Percentiles rank a stretch among this genome's conserved stretches.
These are phyloP conservation scores for Drosophila helvetica DNA, from an alignment of 2,888 invertebrate species.

Conservation along the genomic window DNA sequence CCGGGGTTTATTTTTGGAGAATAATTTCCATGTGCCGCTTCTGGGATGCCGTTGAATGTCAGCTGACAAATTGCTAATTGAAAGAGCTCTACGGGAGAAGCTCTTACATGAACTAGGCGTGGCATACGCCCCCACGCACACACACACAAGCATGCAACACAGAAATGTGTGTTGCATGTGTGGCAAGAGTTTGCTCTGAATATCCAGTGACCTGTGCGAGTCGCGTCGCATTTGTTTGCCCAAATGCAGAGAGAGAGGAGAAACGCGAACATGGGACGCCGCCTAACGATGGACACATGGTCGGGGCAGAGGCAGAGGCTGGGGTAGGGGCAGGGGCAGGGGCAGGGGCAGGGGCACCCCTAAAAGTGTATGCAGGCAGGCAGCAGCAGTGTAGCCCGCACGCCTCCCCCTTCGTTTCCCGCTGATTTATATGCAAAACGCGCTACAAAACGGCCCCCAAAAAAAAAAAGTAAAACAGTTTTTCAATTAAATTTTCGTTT, in stretches of 20 bases:
- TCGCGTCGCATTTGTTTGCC: slow-evolving; percentile 77
- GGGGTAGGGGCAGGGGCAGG: slow-evolving; percentile 4
- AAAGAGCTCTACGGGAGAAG: slow-evolving; percentile 55
- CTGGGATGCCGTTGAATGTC: slow-evolving; percentile 35
- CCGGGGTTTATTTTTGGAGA: too few relatives aligned
- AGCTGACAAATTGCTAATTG: slow-evolving; percentile 76
- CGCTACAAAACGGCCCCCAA: slow-evolving; percentile 39
- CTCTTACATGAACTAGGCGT: slow-evolving; percentile 38
- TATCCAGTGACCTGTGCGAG: slow-evolving; percentile 73
- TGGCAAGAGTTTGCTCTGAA: slow-evolving; percentile 56
- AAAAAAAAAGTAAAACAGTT: slow-evolving; percentile 58
- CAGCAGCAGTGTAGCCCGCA: too few relatives aligned
- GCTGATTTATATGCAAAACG: slow-evolving; percentile 77
- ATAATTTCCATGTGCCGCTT: slow-evolving; percentile 61
- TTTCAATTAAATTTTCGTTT: slow-evolving; percentile 75
- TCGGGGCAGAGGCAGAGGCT: slow-evolving; percentile 7
- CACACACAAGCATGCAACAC: neutral
- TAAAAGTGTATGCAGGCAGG: slow-evolving; percentile 16
- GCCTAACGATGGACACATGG: slow-evolving; percentile 40
- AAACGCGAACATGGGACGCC: slow-evolving; percentile 53
- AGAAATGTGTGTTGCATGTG: neutral
- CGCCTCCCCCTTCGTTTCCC: slow-evolving; percentile 21
- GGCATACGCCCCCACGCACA: slow-evolving; percentile 26
- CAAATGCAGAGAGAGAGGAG: slow-evolving; percentile 52
- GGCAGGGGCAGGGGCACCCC: slow-evolving; percentile 18